phyloP scores from a whole-genome alignment of 2,888 invertebrate species.

The Petrolisthes manimaculis region DNA sequence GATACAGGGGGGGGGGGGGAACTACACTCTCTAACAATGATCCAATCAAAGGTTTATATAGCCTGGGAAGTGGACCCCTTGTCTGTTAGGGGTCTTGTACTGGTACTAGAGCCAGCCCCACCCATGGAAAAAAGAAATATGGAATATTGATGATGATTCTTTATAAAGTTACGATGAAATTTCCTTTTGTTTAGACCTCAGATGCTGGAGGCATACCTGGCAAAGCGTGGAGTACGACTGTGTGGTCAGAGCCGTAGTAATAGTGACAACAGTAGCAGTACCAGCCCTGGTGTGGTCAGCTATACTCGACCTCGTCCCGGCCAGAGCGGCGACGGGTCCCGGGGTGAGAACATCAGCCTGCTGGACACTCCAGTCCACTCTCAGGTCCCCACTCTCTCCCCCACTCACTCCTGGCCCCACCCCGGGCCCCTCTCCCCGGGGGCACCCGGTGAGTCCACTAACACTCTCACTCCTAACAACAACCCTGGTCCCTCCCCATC shows the following conservation, averaged over 20 bases:
- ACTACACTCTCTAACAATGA: too few relatives aligned
- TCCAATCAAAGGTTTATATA: too few relatives aligned
- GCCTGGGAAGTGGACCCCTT: too few relatives aligned
- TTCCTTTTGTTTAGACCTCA: slow-evolving; percentile 30
- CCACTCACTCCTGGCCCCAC: slow-evolving; percentile 56
- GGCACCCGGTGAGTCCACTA: slow-evolving; percentile 55
- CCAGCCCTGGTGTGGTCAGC: slow-evolving; percentile 36
- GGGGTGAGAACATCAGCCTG: slow-evolving; percentile 57
- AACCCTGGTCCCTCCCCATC: slow-evolving; percentile 6
- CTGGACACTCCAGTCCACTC: slow-evolving; percentile 58
- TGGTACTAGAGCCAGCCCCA: too few relatives aligned
- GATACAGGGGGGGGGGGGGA: too few relatives aligned
- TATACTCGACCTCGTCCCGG: slow-evolving; percentile 55
- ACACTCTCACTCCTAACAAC: slow-evolving; percentile 28
- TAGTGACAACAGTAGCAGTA: slow-evolving; percentile 8
- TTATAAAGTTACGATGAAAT: background rate
- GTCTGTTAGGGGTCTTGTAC: too few relatives aligned
- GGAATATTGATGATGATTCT: background rate
- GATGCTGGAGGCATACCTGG: slow-evolving; percentile 53
- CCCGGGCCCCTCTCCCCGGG: slow-evolving; percentile 56
- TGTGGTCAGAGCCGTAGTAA: slow-evolving; percentile 23
- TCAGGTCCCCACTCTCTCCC: slow-evolving; percentile 57
- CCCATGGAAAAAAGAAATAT: background rate
- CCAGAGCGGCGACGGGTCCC: slow-evolving; percentile 39
- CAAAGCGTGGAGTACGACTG: slow-evolving; percentile 43